Base-by-base conservation (phyloP, 1,140 invertebrate genomes). In the Caenorhabditis briggsae region DNA sequence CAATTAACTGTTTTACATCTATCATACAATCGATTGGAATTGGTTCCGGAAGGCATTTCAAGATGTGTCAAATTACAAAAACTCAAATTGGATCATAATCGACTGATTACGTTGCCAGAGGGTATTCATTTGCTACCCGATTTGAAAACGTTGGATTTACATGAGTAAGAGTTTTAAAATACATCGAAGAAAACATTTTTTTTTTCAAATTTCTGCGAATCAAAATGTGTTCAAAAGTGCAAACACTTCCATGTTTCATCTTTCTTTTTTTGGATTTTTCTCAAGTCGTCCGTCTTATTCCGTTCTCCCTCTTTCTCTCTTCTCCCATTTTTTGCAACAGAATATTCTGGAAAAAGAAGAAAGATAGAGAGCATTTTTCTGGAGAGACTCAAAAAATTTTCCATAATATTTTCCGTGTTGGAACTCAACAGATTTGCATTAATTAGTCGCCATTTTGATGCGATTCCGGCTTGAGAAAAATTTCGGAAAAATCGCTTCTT, bases 1-100 rank as follows among this genome's bases (percentile, higher is more conserved):
- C 95, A 95, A 78, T 93, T 99, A 61, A 97, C 99, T 94, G 95
- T 98, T 65, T 98, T 99, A 93, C 97, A 96, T 50, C 97, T 97
- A 14, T 95, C 97, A 8, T 96, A 98, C 91, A 99, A 99, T 94
- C 95, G 96, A 88, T 93, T 99, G 23, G 97, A 99, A 94, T 98
- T 98, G 96, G 97, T 99, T 90, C 98, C 98, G 5, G 98, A 99
- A 94, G 84, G 97, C 74, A 94, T 99, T 55, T 97, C 96, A 93
- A 95, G 97, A 92, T 99, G 98, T 94, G 97, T 97, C 0, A 96
- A 96, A 16, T 94, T 99, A 83, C 98, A 98, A 92, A 96, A 97
- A 93, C 93, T 99, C 25, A 96, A 98, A 92, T 93, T 99, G 84
- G 96, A 96, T 89, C 95, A 95, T 85, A 99, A 99, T 94, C 95